Base-by-base conservation (phyloP, 2,113 vertebrate species). In the Zosterops lateralis region DNA sequence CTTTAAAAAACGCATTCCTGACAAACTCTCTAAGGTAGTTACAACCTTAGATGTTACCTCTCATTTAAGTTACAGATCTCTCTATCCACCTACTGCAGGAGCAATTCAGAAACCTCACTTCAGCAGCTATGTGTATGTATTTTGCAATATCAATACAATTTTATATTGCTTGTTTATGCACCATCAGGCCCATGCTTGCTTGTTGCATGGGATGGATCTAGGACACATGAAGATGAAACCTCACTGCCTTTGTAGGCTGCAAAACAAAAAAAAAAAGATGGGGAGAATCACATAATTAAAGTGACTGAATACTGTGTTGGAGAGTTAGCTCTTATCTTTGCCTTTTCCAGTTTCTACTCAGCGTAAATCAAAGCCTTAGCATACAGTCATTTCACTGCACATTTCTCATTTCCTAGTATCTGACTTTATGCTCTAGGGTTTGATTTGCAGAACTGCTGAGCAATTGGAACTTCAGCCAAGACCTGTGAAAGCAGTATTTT, bases 391-490 rank as follows among this genome's bases (percentile, higher is more conserved):
- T 89, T 81, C 68, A 58, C 47, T 32, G 14, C 29, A 86, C 26
- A 17, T 77, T 89, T 92, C 89, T 86, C 47, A 90, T 84, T 93
- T 92, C 28, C 68, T 74, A 34, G 42, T 74, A 92, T 38, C 80
- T 78, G 68, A 74, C 68, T 87, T 90, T 34, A 95, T n/a, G 73
- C 77, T 87, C 47, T 31, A 81, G 68, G 68, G 60, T 74, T 95
- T 95, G 87, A 89, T 93, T 77, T 93, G 56, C 65, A 75, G 70
- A 95, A 91, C 84, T 93, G 82, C 82, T 74, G 53, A 91, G 66
- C 32, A 89, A 82, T 45, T 78, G 57, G 36, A 93, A 89, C 31
- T 82, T 82, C 78, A 66, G 22, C 31, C 1, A 6, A 91, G 44
- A 70, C 68, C 57, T 64, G 40, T 9, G 65, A 91, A 89, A 87